Evolutionary conservation across 2,888 invertebrate species (phyloP).

Genomic region (Leptinotarsa juncta): DNA sequence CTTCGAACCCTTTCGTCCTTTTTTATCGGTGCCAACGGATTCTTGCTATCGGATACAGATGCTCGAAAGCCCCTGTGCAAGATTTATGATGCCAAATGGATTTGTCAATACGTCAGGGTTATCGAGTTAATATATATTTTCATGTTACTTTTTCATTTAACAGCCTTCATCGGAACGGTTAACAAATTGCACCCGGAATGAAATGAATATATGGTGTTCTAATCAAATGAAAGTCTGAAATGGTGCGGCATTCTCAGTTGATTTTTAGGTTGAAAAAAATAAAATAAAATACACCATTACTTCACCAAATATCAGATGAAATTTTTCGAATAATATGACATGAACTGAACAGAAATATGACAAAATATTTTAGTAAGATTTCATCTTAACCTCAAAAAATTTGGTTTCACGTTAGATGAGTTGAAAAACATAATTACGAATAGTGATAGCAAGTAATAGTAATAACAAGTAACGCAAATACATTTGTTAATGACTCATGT

Average conservation of each 20-base stretch:
- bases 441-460: too few relatives aligned
- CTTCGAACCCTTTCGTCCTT: conserved; percentile 18
- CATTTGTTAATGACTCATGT: too few relatives aligned
- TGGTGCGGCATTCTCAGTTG: background rate
- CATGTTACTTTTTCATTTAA: conserved; percentile 24
- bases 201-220: conserved; percentile 5
- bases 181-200: background rate
- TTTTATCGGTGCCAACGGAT: conserved; percentile 29
- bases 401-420: too few relatives aligned
- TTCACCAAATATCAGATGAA: too few relatives aligned
- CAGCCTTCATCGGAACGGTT: conserved; percentile 7
- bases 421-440: too few relatives aligned
- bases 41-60: conserved; percentile 37
- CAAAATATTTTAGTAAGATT: too few relatives aligned
- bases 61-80: conserved; percentile 29
- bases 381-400: too few relatives aligned
- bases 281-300: too few relatives aligned
- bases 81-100: conserved; percentile 41
- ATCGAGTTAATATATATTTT: conserved; percentile 34
- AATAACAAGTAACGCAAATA: too few relatives aligned
- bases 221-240: too few relatives aligned
- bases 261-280: background rate
- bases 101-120: conserved; percentile 40
- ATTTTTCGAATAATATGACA: too few relatives aligned
- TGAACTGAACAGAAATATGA: too few relatives aligned